phyloP scores from a whole-genome alignment of 2,797 vertebrate genomes.

The Cyprinodon diabolis region DNA sequence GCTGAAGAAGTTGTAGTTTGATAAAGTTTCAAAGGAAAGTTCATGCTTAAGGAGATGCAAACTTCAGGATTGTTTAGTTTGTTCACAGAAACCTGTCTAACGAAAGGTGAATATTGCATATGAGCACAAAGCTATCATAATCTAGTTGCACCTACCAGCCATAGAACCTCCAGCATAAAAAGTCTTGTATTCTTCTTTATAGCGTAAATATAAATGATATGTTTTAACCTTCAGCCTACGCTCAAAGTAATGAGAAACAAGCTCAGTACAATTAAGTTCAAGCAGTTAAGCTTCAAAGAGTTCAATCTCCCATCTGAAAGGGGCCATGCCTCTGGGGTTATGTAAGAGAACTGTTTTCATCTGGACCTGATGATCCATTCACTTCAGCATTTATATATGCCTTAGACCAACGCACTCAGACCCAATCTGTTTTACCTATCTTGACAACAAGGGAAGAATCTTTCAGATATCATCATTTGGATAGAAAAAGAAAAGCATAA shows the following conservation, averaged over 20 bases:
- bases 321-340: conserved; percentile 41
- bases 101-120: background rate
- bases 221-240: conserved; percentile 15
- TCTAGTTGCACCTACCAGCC: background rate
- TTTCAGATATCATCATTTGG: conserved; percentile 41
- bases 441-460: conserved; percentile 42
- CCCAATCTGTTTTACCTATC: conserved; percentile 32
- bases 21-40: background rate
- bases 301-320: conserved; percentile 25
- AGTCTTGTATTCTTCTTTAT: background rate
- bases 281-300: conserved; percentile 22
- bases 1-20: background rate
- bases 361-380: conserved; percentile 65
- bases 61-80: background rate
- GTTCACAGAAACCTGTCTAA: background rate
- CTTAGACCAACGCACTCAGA: conserved; percentile 49
- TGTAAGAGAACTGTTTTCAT: conserved; percentile 53
- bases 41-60: background rate
- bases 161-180: background rate
- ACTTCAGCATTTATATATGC: conserved; percentile 51
- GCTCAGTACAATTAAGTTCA: conserved; percentile 16
- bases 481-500: conserved; percentile 22
- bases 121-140: background rate
- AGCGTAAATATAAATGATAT: background rate
- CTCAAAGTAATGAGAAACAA: conserved; percentile 17